Percentiles rank a stretch among this genome's conserved stretches.
These are phyloP conservation scores for Rhogogaster chlorosoma DNA, from an alignment of 2,888 invertebrate genomes.

Conservation along the genomic window DNA sequence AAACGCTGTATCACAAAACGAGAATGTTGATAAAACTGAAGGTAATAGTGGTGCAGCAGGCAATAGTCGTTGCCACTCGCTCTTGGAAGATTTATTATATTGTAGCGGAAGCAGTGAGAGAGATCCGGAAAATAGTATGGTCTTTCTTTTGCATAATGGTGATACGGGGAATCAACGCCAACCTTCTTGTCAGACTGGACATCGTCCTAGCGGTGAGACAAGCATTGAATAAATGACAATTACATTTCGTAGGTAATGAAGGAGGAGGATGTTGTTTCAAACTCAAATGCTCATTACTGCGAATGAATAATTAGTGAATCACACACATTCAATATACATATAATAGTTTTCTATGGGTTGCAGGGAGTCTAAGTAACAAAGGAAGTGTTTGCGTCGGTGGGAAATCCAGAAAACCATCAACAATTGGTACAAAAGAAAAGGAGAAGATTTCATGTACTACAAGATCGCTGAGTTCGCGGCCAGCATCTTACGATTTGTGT, in stretches of 20 bases:
- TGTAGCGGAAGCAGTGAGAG: conserved; percentile 39
- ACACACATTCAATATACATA: not conserved
- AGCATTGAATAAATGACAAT: not conserved
- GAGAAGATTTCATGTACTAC: not conserved
- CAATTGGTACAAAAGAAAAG: conserved; percentile 8
- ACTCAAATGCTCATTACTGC: not conserved
- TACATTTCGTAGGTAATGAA: not conserved
- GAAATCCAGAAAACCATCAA: conserved; percentile 9
- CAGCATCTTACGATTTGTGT: not conserved
- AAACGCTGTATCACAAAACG: not conserved
- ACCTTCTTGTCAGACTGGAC: conserved; percentile 30
- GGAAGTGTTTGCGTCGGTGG: conserved; percentile 19
- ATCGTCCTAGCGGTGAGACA: conserved; percentile 54
- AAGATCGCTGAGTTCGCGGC: not conserved
- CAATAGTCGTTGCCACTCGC: not conserved
- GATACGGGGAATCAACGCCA: conserved; percentile 59
- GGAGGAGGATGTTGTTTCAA: not conserved
- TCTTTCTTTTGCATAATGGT: conserved; percentile 62
- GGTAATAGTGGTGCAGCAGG: conserved; percentile 22
- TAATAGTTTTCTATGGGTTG: not conserved
- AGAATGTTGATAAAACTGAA: not conserved
- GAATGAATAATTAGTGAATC: not conserved
- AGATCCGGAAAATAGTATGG: conserved; percentile 55
- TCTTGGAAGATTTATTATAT: not conserved
- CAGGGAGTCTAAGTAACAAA: not conserved